Percentiles rank a stretch among this genome's conserved stretches.
phyloP scores from a whole-genome alignment of 2,888 invertebrate genomes.

The Microctonus aethiopoides region DNA sequence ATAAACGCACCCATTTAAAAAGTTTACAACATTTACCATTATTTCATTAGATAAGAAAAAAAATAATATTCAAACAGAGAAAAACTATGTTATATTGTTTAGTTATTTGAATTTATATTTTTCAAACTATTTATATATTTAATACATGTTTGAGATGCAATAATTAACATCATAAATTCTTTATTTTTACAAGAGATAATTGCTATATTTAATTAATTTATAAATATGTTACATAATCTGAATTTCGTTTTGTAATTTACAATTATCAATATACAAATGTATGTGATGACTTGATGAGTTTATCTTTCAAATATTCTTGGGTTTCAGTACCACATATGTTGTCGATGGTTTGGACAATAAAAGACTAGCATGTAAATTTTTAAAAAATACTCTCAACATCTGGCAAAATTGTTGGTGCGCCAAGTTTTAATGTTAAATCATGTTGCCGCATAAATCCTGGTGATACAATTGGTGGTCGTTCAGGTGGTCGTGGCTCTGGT shows the following conservation, averaged over 20 bases:
- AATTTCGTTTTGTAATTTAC: conserved; percentile 36
- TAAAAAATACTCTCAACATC: conserved; percentile 65
- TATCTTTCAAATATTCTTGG: conserved; percentile 34
- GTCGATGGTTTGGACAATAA: background rate
- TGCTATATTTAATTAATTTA: background rate
- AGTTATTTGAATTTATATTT: no score
- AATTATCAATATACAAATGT: conserved; percentile 42
- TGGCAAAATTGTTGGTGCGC: conserved; percentile 60
- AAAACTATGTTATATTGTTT: no score
- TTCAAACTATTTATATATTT: no score
- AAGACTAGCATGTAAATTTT: conserved; percentile 30
- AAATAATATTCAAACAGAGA: background rate
- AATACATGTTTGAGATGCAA: background rate
- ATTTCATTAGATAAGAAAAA: conserved; percentile 20
- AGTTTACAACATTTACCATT: conserved; percentile 34
- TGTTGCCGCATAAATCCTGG: conserved; percentile 60
- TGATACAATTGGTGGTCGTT: conserved; percentile 55
- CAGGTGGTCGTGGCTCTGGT: conserved; percentile 49
- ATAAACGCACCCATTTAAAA: conserved; percentile 44
- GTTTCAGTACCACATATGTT: background rate
- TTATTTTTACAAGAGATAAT: background rate
- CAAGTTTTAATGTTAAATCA: conserved; percentile 58
- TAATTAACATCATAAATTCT: conserved; percentile 9
- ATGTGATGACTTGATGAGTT: conserved; percentile 34
- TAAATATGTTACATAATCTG: conserved; percentile 18